Base-by-base conservation (phyloP, 2,888 invertebrate genomes). In the Apamea sordens region DNA sequence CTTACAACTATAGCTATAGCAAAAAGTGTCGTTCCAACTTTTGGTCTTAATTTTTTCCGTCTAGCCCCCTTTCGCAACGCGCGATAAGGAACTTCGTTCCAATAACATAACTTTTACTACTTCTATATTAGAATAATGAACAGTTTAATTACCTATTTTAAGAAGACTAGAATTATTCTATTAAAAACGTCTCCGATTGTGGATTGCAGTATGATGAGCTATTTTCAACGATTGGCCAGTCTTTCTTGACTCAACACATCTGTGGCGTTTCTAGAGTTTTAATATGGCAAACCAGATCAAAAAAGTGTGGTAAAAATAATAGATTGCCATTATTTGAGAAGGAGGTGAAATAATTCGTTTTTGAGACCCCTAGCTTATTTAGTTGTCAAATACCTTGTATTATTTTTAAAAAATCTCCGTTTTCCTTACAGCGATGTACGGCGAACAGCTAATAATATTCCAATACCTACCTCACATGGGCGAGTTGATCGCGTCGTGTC, bases 381-480 rank as follows among this genome's bases (percentile, higher is more conserved):
- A 28, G 10, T 18, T 32, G 32, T 21, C 28, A 63, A 28, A 28
- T 28, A 41, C 41, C 6, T 41, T 41, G 6, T 41, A 6, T 41
- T 41, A 41, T 41, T 41, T 41, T 0, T 0, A 41, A 41, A 41
- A 41, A 41, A 13, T 47, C 47, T 47, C 47, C 13, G 15, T 47
- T 0, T 80, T 47, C 76, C 15, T 95, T 95, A 5, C 92, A 98
- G 98, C 97, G 64, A 97, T 99, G 90, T 99, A 99, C 93, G 99
- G 99, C 44, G 99, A 99, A 92, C 98, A 99, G 91, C 97, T 99
- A 82, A 98, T 99, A 91, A 97, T 99, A 86, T 97, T 98, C 88
- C 99, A 99, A 94, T 99, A 99, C 95, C 96, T 99, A 85, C 99
- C 99, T 0, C 99, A 99, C 92, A 98, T 99, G 96, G 98, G 98